Evolutionary conservation across 2,797 vertebrate species (phyloP).

Genomic region (Sebastes itinus): DNA sequence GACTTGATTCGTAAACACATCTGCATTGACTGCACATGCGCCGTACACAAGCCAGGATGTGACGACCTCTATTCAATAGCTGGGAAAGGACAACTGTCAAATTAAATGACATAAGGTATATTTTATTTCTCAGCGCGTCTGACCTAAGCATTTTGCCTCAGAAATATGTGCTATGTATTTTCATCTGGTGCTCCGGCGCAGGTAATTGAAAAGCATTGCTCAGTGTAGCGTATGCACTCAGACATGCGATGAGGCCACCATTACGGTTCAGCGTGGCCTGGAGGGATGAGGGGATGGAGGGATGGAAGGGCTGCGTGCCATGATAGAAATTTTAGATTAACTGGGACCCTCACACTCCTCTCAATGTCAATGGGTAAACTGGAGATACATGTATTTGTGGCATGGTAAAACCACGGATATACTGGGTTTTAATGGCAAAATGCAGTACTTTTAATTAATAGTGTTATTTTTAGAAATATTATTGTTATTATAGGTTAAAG

Average conservation of each 20-base stretch:
- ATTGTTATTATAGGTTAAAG: neutral
- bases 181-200: slow-evolving; percentile 58
- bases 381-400: slow-evolving; percentile 35
- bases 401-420: slow-evolving; percentile 9
- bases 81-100: slow-evolving; percentile 82
- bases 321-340: slow-evolving; percentile 80
- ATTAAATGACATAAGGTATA: slow-evolving; percentile 82
- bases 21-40: slow-evolving; percentile 21
- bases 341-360: slow-evolving; percentile 60
- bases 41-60: slow-evolving; percentile 19
- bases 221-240: slow-evolving; percentile 83
- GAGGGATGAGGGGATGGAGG: slow-evolving; percentile 66
- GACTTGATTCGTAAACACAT: slow-evolving; percentile 40
- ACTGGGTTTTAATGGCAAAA: neutral
- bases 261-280: slow-evolving; percentile 78
- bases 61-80: slow-evolving; percentile 72
- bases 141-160: slow-evolving; percentile 80
- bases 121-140: slow-evolving; percentile 79
- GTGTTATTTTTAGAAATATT: neutral
- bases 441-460: neutral
- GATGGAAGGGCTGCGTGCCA: slow-evolving; percentile 42
- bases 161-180: slow-evolving; percentile 77
- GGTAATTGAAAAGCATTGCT: slow-evolving; percentile 87
- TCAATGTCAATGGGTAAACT: slow-evolving; percentile 71
- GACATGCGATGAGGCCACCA: slow-evolving; percentile 80